Conservation (phyloP, 2,797 vertebrate genomes). For the Lacerta bilineata region DNA sequence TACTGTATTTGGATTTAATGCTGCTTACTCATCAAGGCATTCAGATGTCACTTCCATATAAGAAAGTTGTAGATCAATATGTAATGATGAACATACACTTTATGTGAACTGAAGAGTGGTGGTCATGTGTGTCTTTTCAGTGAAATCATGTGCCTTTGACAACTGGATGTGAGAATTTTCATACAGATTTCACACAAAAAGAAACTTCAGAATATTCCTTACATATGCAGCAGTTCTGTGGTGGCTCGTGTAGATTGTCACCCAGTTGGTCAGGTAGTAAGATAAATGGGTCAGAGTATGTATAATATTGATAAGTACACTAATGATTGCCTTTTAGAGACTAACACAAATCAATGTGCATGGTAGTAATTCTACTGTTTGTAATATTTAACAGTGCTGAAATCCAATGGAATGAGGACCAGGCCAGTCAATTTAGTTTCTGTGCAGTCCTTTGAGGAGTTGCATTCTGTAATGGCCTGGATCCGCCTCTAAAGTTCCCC, state of each 20-base stretch:
- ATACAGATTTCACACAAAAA: background rate
- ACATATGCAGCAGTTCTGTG: background rate
- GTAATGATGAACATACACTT: slow-evolving; percentile 12
- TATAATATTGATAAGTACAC: slow-evolving; percentile 5
- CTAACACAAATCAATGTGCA: background rate
- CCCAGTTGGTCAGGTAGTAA: background rate
- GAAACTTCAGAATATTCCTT: background rate
- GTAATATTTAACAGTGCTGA: slow-evolving; percentile 21
- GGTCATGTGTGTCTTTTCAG: background rate
- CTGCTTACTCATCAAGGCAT: background rate
- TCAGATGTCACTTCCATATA: slow-evolving; percentile 1
- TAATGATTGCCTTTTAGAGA: background rate
- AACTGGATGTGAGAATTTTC: slow-evolving; percentile 1
- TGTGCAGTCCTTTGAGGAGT: slow-evolving; percentile 39
- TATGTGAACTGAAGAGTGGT: background rate
- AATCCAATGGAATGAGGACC: slow-evolving; percentile 33
- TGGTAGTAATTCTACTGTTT: background rate
- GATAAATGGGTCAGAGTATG: background rate
- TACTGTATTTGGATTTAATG: slow-evolving; percentile 9
- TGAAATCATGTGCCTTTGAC: slow-evolving; percentile 1
- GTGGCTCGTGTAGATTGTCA: background rate
- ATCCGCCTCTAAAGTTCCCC: slow-evolving; percentile 55
- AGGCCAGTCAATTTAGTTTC: slow-evolving; percentile 24
- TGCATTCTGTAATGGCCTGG: slow-evolving; percentile 27
- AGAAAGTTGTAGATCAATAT: background rate